These are phyloP conservation scores for Daphoenositta chrysoptera DNA, from an alignment of 2,113 vertebrate genomes.

Conservation along the genomic window DNA sequence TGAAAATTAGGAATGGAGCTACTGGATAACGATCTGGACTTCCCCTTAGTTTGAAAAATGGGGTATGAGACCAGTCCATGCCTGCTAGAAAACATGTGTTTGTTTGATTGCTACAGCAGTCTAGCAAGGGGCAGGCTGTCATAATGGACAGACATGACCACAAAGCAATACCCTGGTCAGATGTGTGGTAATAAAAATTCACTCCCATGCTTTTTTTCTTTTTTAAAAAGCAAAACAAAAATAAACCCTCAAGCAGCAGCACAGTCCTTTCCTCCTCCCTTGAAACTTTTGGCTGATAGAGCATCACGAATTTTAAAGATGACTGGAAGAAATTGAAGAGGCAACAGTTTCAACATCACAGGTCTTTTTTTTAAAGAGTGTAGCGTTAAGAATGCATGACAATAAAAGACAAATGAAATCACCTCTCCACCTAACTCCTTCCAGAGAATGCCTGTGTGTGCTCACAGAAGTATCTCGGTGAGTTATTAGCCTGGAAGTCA, in stretches of 20 bases:
- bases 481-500: constrained; percentile 34
- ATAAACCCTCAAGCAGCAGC: neutral
- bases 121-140: neutral
- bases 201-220: neutral
- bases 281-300: neutral
- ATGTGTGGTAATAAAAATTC: neutral
- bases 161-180: neutral
- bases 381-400: neutral
- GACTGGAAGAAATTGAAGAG: neutral
- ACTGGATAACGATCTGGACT: neutral
- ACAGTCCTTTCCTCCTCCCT: neutral
- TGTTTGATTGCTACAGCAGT: neutral
- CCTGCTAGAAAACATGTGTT: neutral
- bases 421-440: neutral
- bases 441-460: neutral
- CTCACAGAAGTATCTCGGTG: neutral
- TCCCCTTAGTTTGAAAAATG: neutral
- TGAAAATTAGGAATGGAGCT: neutral
- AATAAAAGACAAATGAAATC: neutral
- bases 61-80: neutral
- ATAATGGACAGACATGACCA: neutral
- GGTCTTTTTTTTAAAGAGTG: neutral
- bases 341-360: neutral
- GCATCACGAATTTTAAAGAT: neutral
- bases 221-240: neutral